Base-by-base conservation (phyloP, 2,888 invertebrate genomes). In the Biston stratarius region DNA sequence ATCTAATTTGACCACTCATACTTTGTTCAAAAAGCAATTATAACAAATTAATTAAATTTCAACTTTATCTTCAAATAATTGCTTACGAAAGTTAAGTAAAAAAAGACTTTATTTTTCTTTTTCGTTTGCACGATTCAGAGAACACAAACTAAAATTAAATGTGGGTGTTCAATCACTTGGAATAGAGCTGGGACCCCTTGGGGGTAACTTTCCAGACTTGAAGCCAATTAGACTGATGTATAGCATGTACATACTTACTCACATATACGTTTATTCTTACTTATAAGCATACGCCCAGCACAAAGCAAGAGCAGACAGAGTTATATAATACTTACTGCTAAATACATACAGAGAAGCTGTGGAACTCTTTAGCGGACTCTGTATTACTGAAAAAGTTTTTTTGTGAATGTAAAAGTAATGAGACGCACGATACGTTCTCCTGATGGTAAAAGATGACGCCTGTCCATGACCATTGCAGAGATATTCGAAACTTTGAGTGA, bases 111-210 rank as follows among this genome's bases (percentile, higher is more conserved):
- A 47, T 47, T 58, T 58, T 36, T 33, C 15, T 47, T 49, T 49
- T 49, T 42, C 24, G 48, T 48, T 58, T 3, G 34, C 44, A 33
- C 40, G 49, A 12, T 15, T 49, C 49, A 24, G 33, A 12, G 59
- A 40, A 49, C 57, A 57, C 48, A 6, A 40, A 33, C 40, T 59
- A 48, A 47, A 58, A 59, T 49, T 38, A 49, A 49, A 59, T 14
- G 57, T 57, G 38, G 44, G 45, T 49, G 47, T 49, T 62, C 49
- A 44, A 64, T 64, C 52, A 58, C 15, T 52, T 44, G 64, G 34
- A 24, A 38, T 24, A 9, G 12, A 52, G 38, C 36, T 1, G 15
- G 33, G 47, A 9, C 15, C 59, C 49, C 56, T 15, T 34, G 53
- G 36, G 64, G 33, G 24, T 6, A 47, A 40, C 47, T 64, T 58